phyloP scores from a whole-genome alignment of 2,113 vertebrate genomes.

The Rhagologus leucostigma region DNA sequence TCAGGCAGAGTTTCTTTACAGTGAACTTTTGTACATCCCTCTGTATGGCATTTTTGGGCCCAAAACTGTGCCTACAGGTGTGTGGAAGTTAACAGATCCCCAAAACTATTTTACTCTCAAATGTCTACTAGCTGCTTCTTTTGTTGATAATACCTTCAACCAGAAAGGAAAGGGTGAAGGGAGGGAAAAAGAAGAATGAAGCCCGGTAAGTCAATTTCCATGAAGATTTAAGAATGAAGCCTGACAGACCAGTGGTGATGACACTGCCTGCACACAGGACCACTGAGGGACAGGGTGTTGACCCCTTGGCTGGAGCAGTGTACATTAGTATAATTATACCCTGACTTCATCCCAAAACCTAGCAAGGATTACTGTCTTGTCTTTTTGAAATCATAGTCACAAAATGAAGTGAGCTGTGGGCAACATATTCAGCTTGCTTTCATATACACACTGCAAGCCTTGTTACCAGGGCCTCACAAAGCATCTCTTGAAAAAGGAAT shows the following conservation, averaged over 20 bases:
- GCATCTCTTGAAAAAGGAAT: constrained; percentile 77
- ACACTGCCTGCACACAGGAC: not conserved
- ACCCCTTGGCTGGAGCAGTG: not conserved
- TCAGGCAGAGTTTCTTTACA: not conserved
- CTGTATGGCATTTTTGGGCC: not conserved
- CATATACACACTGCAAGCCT: constrained; percentile 75
- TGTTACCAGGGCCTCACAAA: constrained; percentile 77
- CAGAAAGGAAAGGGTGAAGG: not conserved
- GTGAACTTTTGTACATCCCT: not conserved
- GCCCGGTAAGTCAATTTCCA: accelerated
- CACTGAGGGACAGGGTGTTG: not conserved
- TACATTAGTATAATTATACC: not conserved
- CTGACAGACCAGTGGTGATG: not conserved
- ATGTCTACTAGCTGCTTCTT: not conserved
- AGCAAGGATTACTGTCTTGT: constrained; percentile 41
- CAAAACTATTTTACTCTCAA: not conserved
- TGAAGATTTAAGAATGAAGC: not conserved
- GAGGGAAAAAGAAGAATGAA: not conserved
- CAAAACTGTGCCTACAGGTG: not conserved
- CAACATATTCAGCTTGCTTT: constrained; percentile 43
- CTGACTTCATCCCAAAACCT: not conserved
- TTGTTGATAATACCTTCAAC: not conserved
- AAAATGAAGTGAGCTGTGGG: constrained; percentile 59
- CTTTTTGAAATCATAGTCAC: constrained; percentile 33
- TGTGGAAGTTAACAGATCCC: not conserved